phyloP scores from a whole-genome alignment of 2,797 vertebrate genomes.

The Phrynocephalus vlangalii region DNA sequence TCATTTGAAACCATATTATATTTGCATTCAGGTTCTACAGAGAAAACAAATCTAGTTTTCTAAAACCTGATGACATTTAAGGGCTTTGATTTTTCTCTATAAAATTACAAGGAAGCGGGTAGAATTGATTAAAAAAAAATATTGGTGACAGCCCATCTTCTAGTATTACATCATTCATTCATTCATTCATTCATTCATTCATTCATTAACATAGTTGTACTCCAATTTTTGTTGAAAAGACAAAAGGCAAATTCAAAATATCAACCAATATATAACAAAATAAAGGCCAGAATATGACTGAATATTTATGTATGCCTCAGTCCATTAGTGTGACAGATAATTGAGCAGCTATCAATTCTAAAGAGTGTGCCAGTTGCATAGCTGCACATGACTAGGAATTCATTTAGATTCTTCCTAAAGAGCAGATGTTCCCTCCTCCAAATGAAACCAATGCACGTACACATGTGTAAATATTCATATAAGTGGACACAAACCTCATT shows the following conservation, averaged over 20 bases:
- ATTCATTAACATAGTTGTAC: neutral
- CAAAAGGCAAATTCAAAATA: neutral
- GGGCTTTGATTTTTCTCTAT: conserved; percentile 50
- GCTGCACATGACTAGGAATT: too few relatives aligned
- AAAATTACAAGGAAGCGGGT: conserved; percentile 24
- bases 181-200: neutral
- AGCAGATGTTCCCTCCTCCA: too few relatives aligned
- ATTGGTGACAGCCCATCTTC: neutral
- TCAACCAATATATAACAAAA: neutral
- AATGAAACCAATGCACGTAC: too few relatives aligned
- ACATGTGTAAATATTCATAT: too few relatives aligned
- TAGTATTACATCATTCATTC: neutral
- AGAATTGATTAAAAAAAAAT: too few relatives aligned
- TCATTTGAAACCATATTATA: conserved; percentile 59
- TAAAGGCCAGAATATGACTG: too few relatives aligned
- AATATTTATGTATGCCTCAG: too few relatives aligned
- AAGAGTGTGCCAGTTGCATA: too few relatives aligned
- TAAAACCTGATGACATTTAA: conserved; percentile 45
- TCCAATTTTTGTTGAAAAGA: neutral
- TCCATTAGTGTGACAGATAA: neutral
- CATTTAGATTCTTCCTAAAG: too few relatives aligned
- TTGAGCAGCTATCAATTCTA: neutral
- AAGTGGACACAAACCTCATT: too few relatives aligned
- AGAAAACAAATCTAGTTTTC: neutral
- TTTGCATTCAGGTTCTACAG: conserved; percentile 57